phyloP scores from a whole-genome alignment of 2,888 invertebrate genomes.

The Ichneumoninae sp. region DNA sequence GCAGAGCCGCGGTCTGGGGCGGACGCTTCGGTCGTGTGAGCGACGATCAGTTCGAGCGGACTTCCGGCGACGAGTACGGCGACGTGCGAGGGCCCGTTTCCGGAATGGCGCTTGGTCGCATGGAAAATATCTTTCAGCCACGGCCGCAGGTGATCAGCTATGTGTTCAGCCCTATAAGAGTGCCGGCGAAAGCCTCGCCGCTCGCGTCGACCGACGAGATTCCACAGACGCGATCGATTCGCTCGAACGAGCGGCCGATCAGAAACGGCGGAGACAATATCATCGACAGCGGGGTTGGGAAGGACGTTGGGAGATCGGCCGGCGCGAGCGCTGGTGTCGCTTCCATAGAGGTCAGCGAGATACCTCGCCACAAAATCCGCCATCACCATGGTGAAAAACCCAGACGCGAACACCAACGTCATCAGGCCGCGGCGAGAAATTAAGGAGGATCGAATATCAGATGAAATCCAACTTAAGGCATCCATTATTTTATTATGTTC shows the following conservation, averaged over 20 bases:
- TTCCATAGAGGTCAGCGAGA: conserved; percentile 78
- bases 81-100: neutral
- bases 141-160: conserved; percentile 77
- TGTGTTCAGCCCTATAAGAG: conserved; percentile 67
- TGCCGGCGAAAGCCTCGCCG: conserved; percentile 24
- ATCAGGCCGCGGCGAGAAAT: neutral
- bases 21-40: neutral
- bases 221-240: neutral
- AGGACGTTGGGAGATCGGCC: conserved; percentile 47
- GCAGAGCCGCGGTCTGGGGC: neutral
- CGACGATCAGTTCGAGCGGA: neutral
- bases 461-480: neutral
- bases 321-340: conserved; percentile 70
- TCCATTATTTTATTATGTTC: too few relatives aligned
- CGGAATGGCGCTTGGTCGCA: neutral
- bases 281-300: conserved; percentile 60
- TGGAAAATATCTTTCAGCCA: conserved; percentile 76
- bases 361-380: conserved; percentile 75
- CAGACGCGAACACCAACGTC: conserved; percentile 36
- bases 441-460: neutral
- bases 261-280: conserved; percentile 70
- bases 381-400: conserved; percentile 77
- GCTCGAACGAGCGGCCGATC: conserved; percentile 41
- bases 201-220: neutral
- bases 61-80: neutral